Conservation (phyloP, 1,140 invertebrate genomes). For the Tachypleus tridentatus region DNA sequence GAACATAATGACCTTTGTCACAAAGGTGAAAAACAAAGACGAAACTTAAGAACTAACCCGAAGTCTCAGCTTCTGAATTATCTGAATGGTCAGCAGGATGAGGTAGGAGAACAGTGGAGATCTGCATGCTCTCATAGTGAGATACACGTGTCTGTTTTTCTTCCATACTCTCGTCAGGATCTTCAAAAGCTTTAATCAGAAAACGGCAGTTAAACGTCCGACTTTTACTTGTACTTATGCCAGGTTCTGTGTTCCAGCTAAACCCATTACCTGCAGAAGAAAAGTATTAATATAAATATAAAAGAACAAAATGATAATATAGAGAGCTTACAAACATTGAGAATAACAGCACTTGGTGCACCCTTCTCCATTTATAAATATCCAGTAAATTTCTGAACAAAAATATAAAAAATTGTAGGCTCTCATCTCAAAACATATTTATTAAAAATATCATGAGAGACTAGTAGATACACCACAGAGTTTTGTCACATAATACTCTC, state of each 20-base stretch:
- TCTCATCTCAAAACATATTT: too few relatives aligned
- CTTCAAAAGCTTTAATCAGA: slow-evolving; percentile 66
- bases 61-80: not conserved
- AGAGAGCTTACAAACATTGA: not conserved
- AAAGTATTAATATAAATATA: slow-evolving; percentile 6
- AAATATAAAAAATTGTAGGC: too few relatives aligned
- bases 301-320: not conserved
- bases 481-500: too few relatives aligned
- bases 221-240: slow-evolving; percentile 38
- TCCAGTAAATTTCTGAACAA: too few relatives aligned
- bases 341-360: too few relatives aligned
- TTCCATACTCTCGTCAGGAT: slow-evolving; percentile 53
- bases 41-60: not conserved
- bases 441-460: too few relatives aligned
- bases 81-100: not conserved
- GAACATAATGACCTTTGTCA: not conserved
- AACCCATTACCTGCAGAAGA: slow-evolving; percentile 28
- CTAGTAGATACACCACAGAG: too few relatives aligned
- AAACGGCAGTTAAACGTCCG: slow-evolving; percentile 68
- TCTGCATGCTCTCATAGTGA: slow-evolving; percentile 62
- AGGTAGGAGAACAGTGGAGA: slow-evolving; percentile 33
- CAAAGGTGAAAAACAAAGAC: not conserved
- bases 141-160: slow-evolving; percentile 58
- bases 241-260: slow-evolving; percentile 28
- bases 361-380: too few relatives aligned